Conservation (phyloP, 2,888 invertebrate species). For the Agrochola lota region DNA sequence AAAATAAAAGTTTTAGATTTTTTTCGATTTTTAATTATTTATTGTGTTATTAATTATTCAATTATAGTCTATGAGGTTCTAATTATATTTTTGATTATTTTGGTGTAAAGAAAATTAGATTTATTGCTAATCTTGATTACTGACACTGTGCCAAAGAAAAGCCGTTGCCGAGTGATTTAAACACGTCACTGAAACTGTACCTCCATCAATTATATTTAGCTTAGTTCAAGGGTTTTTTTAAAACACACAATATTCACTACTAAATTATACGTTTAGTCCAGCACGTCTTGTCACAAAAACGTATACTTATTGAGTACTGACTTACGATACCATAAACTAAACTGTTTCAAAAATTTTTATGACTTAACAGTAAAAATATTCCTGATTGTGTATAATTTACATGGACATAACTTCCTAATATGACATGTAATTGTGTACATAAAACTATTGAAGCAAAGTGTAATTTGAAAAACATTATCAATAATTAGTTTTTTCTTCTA, state of each 20-base stretch:
- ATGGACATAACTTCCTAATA: constrained; percentile 16
- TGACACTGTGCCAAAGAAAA: not conserved
- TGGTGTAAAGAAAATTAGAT: constrained; percentile 20
- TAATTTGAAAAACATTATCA: not conserved
- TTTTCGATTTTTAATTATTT: constrained; percentile 37
- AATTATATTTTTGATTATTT: constrained; percentile 37
- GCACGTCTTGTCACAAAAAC: constrained; percentile 7
- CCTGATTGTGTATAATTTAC: constrained; percentile 24
- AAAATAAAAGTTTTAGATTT: constrained; percentile 27
- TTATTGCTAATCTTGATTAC: constrained; percentile 16
- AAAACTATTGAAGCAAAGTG: constrained; percentile 16
- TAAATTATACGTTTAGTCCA: not conserved
- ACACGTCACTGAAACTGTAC: not conserved
- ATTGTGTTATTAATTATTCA: constrained; percentile 42
- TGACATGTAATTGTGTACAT: constrained; percentile 21
- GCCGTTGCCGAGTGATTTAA: not conserved
- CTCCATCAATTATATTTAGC: not conserved
- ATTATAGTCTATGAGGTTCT: constrained; percentile 40
- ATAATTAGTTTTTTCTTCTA: not conserved
- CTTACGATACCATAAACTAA: not conserved
- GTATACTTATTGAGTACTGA: not conserved
- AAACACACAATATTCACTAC: not conserved
- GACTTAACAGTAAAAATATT: not conserved
- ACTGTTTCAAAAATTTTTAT: not conserved
- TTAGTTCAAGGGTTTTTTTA: not conserved